Conservation (phyloP, 2,888 invertebrate species). For the Mayetiola destructor region DNA sequence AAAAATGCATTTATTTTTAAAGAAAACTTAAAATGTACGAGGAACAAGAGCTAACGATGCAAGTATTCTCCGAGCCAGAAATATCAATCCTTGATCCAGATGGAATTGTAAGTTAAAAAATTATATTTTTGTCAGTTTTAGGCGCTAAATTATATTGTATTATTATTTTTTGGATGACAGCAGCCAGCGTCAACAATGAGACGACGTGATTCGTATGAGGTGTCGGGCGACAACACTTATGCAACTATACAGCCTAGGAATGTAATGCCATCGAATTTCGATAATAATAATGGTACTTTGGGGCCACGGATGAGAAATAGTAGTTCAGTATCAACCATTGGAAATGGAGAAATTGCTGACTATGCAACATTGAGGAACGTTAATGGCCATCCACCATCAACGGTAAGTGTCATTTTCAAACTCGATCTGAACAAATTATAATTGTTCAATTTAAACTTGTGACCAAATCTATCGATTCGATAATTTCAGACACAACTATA, state of each 20-base stretch:
- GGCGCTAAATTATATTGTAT: not conserved
- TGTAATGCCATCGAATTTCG: constrained; percentile 22
- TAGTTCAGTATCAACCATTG: not conserved
- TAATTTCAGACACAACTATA: constrained; percentile 25
- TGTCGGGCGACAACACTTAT: constrained; percentile 34
- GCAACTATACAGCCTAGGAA: constrained; percentile 35
- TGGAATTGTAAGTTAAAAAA: not conserved
- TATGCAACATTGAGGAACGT: constrained; percentile 34
- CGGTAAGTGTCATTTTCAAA: constrained; percentile 23
- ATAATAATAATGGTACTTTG: constrained; percentile 4
- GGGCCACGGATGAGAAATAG: not conserved
- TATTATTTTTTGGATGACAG: not conserved
- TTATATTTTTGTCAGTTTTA: not conserved
- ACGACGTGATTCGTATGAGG: constrained; percentile 30
- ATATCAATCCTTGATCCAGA: constrained; percentile 16
- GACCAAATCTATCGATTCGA: too few relatives aligned
- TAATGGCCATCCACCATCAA: constrained; percentile 28
- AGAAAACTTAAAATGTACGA: constrained; percentile 78
- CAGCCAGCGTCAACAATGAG: constrained; percentile 25
- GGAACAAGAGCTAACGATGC: constrained; percentile 86
- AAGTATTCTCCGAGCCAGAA: constrained; percentile 71
- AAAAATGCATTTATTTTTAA: constrained; percentile 20
- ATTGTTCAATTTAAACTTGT: constrained; percentile 2
- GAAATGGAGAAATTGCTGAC: constrained; percentile 30
- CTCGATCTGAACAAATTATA: too few relatives aligned